phyloP scores from a whole-genome alignment of 2,888 invertebrate species.

The Plebejus anna region DNA sequence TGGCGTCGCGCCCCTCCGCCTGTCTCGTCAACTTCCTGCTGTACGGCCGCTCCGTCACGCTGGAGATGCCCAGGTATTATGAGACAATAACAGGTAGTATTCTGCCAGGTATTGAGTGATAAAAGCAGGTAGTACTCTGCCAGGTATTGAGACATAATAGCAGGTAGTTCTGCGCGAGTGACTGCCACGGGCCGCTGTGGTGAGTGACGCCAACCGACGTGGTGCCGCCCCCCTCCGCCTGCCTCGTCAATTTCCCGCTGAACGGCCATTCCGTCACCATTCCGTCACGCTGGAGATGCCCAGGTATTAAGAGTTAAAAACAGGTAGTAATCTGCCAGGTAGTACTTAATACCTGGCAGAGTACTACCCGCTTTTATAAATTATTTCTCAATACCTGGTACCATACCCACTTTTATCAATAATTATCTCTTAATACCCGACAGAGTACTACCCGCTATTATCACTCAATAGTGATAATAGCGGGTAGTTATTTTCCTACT shows the following conservation, averaged over 20 bases:
- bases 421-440: too few species aligned
- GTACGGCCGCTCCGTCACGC: slow-evolving; percentile 93
- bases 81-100: neutral
- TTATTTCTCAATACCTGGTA: too few species aligned
- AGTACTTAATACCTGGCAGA: slow-evolving; percentile 32
- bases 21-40: slow-evolving; percentile 98
- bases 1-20: slow-evolving; percentile 97
- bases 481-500: too few species aligned
- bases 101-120: neutral
- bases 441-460: too few species aligned
- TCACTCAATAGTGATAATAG: too few species aligned
- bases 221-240: slow-evolving; percentile 97
- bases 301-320: slow-evolving; percentile 53
- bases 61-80: slow-evolving; percentile 89
- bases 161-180: slow-evolving; percentile 48
- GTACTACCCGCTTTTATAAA: too few species aligned
- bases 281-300: slow-evolving; percentile 95
- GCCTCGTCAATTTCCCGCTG: slow-evolving; percentile 97
- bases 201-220: slow-evolving; percentile 97
- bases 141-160: too few species aligned
- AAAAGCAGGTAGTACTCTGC: slow-evolving; percentile 37
- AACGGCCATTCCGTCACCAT: slow-evolving; percentile 83
- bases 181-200: slow-evolving; percentile 92
- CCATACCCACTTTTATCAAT: too few species aligned
- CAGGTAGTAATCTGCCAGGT: slow-evolving; percentile 58